Conservation (phyloP, 2,797 vertebrate genomes). For the Sebastes reedi region DNA sequence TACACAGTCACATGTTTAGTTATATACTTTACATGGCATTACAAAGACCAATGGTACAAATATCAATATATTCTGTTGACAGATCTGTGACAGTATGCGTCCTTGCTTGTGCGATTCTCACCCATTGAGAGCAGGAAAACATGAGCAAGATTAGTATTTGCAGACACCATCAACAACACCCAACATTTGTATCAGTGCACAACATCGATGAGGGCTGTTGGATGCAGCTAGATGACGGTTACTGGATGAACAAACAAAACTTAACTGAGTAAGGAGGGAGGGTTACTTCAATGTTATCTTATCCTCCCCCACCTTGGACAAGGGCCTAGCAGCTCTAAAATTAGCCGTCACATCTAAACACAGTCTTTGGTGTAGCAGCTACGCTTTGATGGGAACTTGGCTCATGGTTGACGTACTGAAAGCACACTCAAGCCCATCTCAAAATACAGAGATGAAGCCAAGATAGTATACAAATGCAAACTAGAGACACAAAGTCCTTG, state of each 20-base stretch:
- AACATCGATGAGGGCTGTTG: constrained; percentile 8
- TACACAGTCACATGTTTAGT: neutral
- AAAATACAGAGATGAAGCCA: constrained; percentile 53
- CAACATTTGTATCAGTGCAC: constrained; percentile 7
- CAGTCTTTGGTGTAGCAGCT: constrained; percentile 68
- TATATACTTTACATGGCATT: neutral
- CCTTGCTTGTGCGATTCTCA: neutral
- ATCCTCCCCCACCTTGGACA: constrained; percentile 74
- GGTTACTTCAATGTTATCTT: constrained; percentile 70
- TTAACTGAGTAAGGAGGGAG: constrained; percentile 38
- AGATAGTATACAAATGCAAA: constrained; percentile 53
- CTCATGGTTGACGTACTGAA: constrained; percentile 55
- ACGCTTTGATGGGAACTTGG: constrained; percentile 74
- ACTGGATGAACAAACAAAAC: constrained; percentile 54
- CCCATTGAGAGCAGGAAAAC: neutral
- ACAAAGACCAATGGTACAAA: neutral
- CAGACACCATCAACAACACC: neutral
- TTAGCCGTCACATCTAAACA: constrained; percentile 73
- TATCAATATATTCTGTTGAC: neutral
- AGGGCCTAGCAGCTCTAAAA: constrained; percentile 74
- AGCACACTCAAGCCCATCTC: constrained; percentile 53
- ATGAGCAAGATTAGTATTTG: constrained; percentile 15
- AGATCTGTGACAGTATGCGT: neutral
- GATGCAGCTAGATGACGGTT: constrained; percentile 20
- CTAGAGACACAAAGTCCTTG: constrained; percentile 21